Evolutionary conservation across 1,140 invertebrate genomes (phyloP), one percentile per base, ranked within the genome.

Genomic region (Aphelenchoides fujianensis): DNA sequence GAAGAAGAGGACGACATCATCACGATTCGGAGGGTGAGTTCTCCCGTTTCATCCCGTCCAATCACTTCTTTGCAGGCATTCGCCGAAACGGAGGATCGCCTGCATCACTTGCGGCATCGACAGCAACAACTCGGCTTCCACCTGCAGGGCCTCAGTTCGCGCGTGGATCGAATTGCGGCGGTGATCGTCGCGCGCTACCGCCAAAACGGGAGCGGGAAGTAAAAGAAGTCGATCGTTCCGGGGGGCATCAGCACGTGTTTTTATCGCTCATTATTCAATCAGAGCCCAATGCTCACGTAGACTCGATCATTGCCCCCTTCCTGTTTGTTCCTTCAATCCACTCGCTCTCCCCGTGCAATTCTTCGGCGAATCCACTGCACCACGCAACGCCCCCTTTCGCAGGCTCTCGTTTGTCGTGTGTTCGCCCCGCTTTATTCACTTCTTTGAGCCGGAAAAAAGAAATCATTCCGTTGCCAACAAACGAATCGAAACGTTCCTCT

Each of bases 1-100:
- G 80, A 80, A 34, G 79, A 80, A 35, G 79, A 80, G 67, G 78
- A 80, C 35, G 76, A 80, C 37, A 57, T 59, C 12, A 77, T 74
- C 12, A 77, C 74, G 12, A 34, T 74, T n/a, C 31, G 41, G 31
- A 12, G 66, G 67, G 41, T 61, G 30, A 67, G 19, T 3, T 1
- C 27, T n/a, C 53, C 32, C n/a, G 16, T n/a, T 59, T 66, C 19
- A 16, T 71, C 27, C n/a, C n/a, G 16, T 2, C n/a, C 30, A 61
- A 53, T 16, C 61, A 67, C 59, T 23, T 68, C 2, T 71, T 3
- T 70, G 16, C n/a, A 70, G 48, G 72, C 72, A n/a, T 74, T 74
- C 30, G 34, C 67, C 27, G 72, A 74, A 32, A 74, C 72, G 9
- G 72, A 74, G 53, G 72, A 74, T 28, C 71, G 62, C 30, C 64